Conservation (phyloP, 1,140 invertebrate genomes). For the Cyclargus thomasi region DNA sequence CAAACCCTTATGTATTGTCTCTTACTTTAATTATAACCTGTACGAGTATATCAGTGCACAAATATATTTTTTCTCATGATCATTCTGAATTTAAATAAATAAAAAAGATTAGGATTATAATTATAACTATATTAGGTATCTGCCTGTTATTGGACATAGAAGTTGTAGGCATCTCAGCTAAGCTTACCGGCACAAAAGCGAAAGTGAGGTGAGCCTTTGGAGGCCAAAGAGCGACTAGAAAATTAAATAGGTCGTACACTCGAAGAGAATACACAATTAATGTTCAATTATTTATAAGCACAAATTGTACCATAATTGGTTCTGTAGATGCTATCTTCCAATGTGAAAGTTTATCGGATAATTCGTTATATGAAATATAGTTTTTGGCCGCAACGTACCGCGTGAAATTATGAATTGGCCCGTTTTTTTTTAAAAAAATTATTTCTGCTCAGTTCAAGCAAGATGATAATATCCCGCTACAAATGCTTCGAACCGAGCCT, state of each 20-base stretch:
- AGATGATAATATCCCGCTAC: too few relatives aligned
- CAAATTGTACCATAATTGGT: constrained; percentile 12
- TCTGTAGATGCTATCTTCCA: constrained; percentile 6
- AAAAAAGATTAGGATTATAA: neutral
- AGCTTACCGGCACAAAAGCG: constrained; percentile 15
- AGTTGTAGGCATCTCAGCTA: neutral
- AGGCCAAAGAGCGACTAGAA: constrained; percentile 40
- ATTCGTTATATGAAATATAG: neutral
- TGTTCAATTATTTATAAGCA: constrained; percentile 21
- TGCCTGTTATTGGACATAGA: neutral
- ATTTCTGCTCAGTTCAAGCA: too few relatives aligned
- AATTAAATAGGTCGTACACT: constrained; percentile 46
- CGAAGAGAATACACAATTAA: constrained; percentile 32
- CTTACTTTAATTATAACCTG: too few relatives aligned
- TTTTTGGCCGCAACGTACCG: too few relatives aligned
- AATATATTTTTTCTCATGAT: too few relatives aligned
- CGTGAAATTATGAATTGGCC: too few relatives aligned
- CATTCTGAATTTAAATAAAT: neutral
- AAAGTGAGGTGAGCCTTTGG: constrained; percentile 27
- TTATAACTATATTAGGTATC: constrained; percentile 5
- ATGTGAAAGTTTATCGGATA: constrained; percentile 1
- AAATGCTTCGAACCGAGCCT: too few relatives aligned
- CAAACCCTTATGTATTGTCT: too few relatives aligned
- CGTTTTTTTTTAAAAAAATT: too few relatives aligned
- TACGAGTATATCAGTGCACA: too few relatives aligned